Evolutionary conservation across 2,113 vertebrate species (phyloP).

Genomic region (Gymnobelideus leadbeateri): DNA sequence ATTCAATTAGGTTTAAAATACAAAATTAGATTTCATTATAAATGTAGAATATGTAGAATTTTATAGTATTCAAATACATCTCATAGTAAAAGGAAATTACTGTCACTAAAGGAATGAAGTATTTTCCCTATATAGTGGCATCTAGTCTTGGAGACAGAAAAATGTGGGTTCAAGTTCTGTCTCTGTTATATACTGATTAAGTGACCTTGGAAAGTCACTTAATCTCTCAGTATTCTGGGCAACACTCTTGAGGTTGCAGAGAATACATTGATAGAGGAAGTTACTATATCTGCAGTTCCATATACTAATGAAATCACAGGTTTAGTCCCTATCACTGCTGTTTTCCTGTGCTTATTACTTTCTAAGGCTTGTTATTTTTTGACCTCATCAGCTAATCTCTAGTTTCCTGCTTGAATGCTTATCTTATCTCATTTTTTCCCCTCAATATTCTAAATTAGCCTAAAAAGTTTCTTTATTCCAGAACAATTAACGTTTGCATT

Average conservation of each 20-base stretch:
- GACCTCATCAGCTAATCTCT: not conserved
- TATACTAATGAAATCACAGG: not conserved
- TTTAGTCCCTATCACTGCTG: not conserved
- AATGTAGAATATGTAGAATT: not conserved
- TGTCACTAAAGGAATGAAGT: conserved; percentile 1
- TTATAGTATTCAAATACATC: not conserved
- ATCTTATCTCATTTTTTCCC: not conserved
- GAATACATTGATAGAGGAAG: not conserved
- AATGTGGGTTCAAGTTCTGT: not conserved
- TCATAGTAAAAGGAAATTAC: not conserved
- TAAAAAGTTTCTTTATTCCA: not conserved
- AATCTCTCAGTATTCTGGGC: not conserved
- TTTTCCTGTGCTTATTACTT: not conserved
- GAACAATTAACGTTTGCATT: conserved; percentile 26
- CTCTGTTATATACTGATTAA: not conserved
- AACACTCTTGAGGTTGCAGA: not conserved
- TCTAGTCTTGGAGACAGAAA: not conserved
- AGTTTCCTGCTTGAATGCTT: not conserved
- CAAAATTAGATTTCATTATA: conserved; percentile 17
- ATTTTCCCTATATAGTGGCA: not conserved
- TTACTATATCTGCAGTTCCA: not conserved
- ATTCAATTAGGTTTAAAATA: conserved; percentile 16
- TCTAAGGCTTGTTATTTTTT: conserved; percentile 8
- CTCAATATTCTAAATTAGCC: not conserved
- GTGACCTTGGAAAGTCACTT: not conserved